Evolutionary conservation across 2,113 vertebrate genomes (phyloP).

Genomic region (Daboia siamensis): DNA sequence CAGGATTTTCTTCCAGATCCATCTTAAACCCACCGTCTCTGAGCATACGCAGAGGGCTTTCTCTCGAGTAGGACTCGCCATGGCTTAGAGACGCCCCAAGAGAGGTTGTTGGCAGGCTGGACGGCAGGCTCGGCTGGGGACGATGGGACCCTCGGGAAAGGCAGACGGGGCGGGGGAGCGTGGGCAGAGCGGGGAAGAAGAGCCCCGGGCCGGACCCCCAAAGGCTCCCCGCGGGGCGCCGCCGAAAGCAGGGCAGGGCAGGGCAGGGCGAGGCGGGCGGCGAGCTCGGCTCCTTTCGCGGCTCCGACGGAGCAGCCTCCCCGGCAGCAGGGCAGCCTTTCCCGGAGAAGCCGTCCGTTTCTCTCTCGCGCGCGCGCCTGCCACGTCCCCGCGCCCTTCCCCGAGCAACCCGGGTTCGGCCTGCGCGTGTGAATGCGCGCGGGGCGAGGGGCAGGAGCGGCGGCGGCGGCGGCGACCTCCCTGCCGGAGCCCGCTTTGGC

Average conservation of each 20-base stretch:
- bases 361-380: too few relatives aligned
- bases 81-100: not conserved
- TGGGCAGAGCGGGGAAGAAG: not conserved
- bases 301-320: not conserved
- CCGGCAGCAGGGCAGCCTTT: not conserved
- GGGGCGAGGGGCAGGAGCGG: not conserved
- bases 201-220: not conserved
- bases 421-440: not conserved
- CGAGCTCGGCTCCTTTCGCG: too few relatives aligned
- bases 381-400: not conserved
- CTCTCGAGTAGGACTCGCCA: not conserved
- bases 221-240: not conserved
- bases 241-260: too few relatives aligned
- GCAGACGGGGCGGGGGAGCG: not conserved
- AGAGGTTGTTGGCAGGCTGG: too few relatives aligned
- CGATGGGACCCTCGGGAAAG: not conserved
- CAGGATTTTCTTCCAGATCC: not conserved
- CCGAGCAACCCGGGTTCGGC: not conserved
- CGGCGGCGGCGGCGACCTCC: accelerated
- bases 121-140: not conserved
- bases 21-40: not conserved
- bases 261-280: not conserved
- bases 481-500: accelerated
- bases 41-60: not conserved
- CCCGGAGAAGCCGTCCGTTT: too few relatives aligned